Conservation (phyloP, 2,113 vertebrate genomes). For the Cyphomyrus discorhynchus region DNA sequence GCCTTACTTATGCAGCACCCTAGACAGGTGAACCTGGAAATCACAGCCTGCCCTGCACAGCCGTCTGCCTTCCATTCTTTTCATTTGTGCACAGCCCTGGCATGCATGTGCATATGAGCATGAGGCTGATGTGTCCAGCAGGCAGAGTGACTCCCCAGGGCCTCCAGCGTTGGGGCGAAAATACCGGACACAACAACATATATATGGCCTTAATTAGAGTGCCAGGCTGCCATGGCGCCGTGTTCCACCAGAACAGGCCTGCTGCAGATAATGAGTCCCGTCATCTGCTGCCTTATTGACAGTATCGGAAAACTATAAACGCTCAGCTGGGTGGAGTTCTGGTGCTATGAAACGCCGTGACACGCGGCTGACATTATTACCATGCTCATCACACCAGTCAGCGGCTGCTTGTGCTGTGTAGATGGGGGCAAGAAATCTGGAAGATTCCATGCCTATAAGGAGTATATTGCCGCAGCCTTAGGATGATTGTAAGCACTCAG, state of each 20-base stretch:
- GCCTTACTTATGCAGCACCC: neutral
- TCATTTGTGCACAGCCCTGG: neutral
- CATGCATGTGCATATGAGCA: neutral
- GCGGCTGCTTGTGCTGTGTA: neutral
- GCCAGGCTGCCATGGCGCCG: neutral
- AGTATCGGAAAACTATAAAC: neutral
- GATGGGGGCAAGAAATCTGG: neutral
- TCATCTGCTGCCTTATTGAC: neutral
- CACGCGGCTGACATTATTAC: neutral
- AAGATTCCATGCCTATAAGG: neutral
- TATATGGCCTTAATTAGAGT: neutral
- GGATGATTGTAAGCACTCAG: neutral
- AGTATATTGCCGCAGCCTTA: neutral
- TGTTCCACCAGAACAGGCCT: neutral
- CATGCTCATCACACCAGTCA: neutral
- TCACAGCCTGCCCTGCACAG: neutral
- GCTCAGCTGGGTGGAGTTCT: neutral
- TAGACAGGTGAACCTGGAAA: neutral
- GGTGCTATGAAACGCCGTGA: neutral
- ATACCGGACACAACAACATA: neutral
- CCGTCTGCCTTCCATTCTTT: neutral
- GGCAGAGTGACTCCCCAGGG: neutral
- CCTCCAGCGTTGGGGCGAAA: neutral
- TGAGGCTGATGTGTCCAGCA: neutral
- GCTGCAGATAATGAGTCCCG: neutral